Percentiles rank a stretch among this genome's conserved stretches.
Evolutionary conservation across 2,888 invertebrate species (phyloP).

Genomic region (Neoscelio sp.): DNA sequence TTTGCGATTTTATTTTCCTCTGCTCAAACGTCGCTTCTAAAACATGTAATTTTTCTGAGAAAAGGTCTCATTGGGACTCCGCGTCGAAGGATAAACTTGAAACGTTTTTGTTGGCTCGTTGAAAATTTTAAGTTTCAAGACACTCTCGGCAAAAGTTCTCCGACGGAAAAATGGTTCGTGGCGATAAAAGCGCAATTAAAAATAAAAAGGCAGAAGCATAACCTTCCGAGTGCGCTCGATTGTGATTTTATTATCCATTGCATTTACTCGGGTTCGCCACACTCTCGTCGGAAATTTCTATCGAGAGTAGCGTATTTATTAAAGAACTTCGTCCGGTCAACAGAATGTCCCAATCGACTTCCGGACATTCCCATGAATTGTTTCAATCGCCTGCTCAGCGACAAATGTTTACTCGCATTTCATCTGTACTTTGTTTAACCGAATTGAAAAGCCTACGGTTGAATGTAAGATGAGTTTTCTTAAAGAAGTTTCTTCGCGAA

Average conservation of each 20-base stretch:
- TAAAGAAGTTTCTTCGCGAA: slow-evolving; percentile 2
- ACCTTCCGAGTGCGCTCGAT: not conserved
- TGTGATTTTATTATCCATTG: not conserved
- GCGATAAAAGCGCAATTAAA: slow-evolving; percentile 11
- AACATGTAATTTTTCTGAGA: slow-evolving; percentile 59
- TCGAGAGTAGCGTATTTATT: no score
- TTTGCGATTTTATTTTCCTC: slow-evolving; percentile 64
- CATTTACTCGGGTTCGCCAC: not conserved
- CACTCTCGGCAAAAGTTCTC: no score
- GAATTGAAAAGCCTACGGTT: slow-evolving; percentile 16
- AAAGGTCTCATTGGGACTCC: slow-evolving; percentile 44
- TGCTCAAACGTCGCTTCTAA: slow-evolving; percentile 67
- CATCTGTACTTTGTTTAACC: slow-evolving; percentile 32
- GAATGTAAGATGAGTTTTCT: slow-evolving; percentile 13
- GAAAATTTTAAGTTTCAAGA: slow-evolving; percentile 9
- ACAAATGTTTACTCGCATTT: slow-evolving; percentile 41
- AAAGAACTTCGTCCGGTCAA: no score
- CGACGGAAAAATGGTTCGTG: no score
- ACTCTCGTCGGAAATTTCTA: not conserved
- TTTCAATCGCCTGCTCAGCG: slow-evolving; percentile 37
- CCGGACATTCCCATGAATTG: slow-evolving; percentile 56
- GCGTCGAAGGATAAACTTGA: slow-evolving; percentile 5
- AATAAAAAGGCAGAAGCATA: not conserved
- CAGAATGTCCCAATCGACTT: slow-evolving; percentile 27
- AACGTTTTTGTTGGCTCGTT: slow-evolving; percentile 31